phyloP scores from a whole-genome alignment of 1,140 invertebrate genomes.

The Drosophila miranda region DNA sequence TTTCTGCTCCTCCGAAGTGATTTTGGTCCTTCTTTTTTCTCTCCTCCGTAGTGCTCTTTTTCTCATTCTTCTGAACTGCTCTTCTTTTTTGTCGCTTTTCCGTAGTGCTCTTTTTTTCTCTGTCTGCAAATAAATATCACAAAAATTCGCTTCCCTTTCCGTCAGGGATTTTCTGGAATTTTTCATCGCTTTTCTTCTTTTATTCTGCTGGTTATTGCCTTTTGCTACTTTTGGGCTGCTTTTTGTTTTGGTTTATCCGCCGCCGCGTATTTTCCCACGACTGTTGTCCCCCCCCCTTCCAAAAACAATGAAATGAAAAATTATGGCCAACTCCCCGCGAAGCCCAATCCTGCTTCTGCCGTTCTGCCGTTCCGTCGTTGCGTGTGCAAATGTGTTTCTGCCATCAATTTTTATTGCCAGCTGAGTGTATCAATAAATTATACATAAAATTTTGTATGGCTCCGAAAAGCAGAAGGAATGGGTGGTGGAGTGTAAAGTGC shows the following conservation, averaged over 20 bases:
- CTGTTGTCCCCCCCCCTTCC: not conserved
- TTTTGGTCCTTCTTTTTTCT: too few relatives aligned
- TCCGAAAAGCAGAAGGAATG: constrained; percentile 15
- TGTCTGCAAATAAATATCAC: constrained; percentile 70
- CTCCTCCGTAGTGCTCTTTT: too few relatives aligned
- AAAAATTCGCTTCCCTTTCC: constrained; percentile 72
- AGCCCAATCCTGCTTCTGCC: not conserved
- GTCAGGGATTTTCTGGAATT: constrained; percentile 68
- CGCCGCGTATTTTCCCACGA: constrained; percentile 63
- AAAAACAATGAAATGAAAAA: constrained; percentile 79
- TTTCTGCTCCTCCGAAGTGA: too few relatives aligned
- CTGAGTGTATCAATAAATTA: constrained; percentile 80
- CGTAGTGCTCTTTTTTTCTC: constrained; percentile 9
- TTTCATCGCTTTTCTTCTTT: constrained; percentile 25
- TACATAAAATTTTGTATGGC: constrained; percentile 63
- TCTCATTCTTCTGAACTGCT: too few relatives aligned
- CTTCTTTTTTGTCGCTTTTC: not conserved
- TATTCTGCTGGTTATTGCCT: constrained; percentile 26
- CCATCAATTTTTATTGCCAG: constrained; percentile 79
- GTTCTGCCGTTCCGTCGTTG: constrained; percentile 10
- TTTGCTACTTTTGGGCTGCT: constrained; percentile 49
- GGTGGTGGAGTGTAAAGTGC: constrained; percentile 22
- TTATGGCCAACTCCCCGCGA: constrained; percentile 45
- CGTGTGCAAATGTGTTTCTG: constrained; percentile 73
- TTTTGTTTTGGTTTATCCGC: constrained; percentile 63